Evolutionary conservation across 2,113 vertebrate genomes (phyloP).

Genomic region (Notothenia rossii): DNA sequence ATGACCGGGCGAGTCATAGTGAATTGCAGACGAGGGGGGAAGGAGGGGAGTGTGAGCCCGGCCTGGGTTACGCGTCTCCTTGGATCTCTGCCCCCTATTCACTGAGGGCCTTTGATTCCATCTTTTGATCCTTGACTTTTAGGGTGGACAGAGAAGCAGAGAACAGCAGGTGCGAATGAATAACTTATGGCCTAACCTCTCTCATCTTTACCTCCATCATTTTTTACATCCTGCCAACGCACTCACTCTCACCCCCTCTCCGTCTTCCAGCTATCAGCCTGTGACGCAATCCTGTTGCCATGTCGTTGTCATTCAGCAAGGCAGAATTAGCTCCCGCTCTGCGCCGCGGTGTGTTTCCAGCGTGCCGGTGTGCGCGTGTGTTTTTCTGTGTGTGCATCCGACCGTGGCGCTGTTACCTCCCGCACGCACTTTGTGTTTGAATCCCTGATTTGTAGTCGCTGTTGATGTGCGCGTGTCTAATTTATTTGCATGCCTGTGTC

Average conservation of each 20-base stretch:
- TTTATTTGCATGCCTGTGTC: slow-evolving; percentile 69
- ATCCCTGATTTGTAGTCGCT: slow-evolving; percentile 54
- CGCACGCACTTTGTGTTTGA: slow-evolving; percentile 14
- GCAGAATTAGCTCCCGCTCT: slow-evolving; percentile 73
- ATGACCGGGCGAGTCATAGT: not conserved
- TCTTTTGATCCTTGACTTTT: slow-evolving; percentile 74
- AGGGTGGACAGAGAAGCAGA: slow-evolving; percentile 59
- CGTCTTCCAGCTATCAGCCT: slow-evolving; percentile 54
- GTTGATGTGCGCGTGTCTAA: slow-evolving; percentile 46
- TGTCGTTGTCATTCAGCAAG: slow-evolving; percentile 73
- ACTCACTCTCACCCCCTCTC: slow-evolving; percentile 7
- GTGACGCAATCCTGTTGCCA: slow-evolving; percentile 80
- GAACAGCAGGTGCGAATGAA: slow-evolving; percentile 73
- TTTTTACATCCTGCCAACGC: slow-evolving; percentile 42
- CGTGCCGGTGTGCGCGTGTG: not conserved
- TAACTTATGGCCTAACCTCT: slow-evolving; percentile 70
- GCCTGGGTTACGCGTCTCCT: slow-evolving; percentile 31
- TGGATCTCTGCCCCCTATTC: slow-evolving; percentile 49
- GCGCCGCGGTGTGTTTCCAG: not conserved
- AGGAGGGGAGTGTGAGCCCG: not conserved
- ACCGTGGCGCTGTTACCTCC: slow-evolving; percentile 28
- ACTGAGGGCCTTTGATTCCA: slow-evolving; percentile 61
- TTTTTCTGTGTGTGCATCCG: slow-evolving; percentile 22
- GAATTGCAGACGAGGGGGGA: not conserved
- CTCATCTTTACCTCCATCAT: slow-evolving; percentile 61